Base-by-base conservation (phyloP, 2,888 invertebrate genomes). In the Drosophila vallismaia region DNA sequence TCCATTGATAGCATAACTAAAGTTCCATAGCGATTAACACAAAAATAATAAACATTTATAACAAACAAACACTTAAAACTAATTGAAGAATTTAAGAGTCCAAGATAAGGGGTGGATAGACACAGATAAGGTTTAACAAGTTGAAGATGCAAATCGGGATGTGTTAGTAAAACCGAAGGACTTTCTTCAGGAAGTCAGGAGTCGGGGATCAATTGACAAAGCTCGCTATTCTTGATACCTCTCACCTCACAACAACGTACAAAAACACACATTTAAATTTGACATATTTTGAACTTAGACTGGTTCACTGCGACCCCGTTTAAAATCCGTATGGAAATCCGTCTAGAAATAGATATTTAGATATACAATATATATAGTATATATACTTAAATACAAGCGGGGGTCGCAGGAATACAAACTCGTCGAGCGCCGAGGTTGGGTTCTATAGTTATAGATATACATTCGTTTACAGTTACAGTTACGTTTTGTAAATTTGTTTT, bases 31-130 rank as follows among this genome's bases (percentile, higher is more conserved):
- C n/a, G 40, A 40, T n/a, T 26, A 48, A 60, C 57, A 52, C 48
- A 68, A 59, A 49, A 31, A 54, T 59, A 59, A 68, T 75, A 83
- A 86, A 84, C 77, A 78, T 63, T 50, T 68, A 82, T 85, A 82
- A 82, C 82, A 82, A 82, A 78, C 85, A 82, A 82, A 82, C 87
- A 82, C 87, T 87, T 87, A 82, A 31, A 44, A 50, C 88, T 82
- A 82, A 66, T 70, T 44, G 57, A 68, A 73, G 29, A 64, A 67
- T 49, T 14, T 14, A 42, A 64, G 71, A 62, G 63, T 62, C 63
- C 10, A 36, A 38, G 49, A 71, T 53, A 74, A 64, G 50, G 19
- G 46, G 53, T 46, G 48, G 59, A 63, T 52, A 71, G 63, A 33
- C 69, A 64, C 19, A 58, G 60, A 57, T 36, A 52, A 26, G 74